Base-by-base conservation (phyloP, 2,888 invertebrate genomes). In the Leucania comma region DNA sequence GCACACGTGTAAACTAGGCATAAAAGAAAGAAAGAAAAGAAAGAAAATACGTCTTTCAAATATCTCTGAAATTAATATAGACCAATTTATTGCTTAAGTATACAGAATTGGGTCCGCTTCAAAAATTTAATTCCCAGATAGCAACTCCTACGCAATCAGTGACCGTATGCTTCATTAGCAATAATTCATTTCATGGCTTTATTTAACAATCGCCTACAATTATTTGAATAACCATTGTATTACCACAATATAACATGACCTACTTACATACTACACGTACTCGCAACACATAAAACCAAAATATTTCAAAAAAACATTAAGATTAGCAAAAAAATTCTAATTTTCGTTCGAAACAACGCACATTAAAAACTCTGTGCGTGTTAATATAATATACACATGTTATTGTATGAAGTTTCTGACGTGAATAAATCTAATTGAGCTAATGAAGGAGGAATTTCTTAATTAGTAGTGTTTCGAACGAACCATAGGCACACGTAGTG, bases 371-470 rank as follows among this genome's bases (percentile, higher is more conserved):
- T 68, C 50, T 61, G 74, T 81, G 80, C 80, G 80, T 81, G 83
- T 82, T 81, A 78, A 78, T 78, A 81, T 72, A 80, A 80, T 74
- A 79, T 82, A 82, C 83, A 82, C 80, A 83, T 80, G 81, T 87
- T 77, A 83, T 84, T 85, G 82, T 88, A 86, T 88, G 85, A 82
- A 87, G 84, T 88, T 88, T 87, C 87, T 90, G 90, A 92, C 89
- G 92, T 92, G 90, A 91, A 93, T 91, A 91, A 92, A 91, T 93
- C 91, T 94, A 94, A 95, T 94, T 94, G 94, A 93, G 87, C 88
- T 94, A 95, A 95, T 93, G 94, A 95, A 92, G 93, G 89, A 93
- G 94, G 93, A 93, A 94, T 95, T 94, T 94, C 95, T 95, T 95
- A 95, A 95, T 95, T 94, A 95, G 94, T 93, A 90, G 92, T 94